These are phyloP conservation scores for Galeopsomyia nigrocyanea DNA, from an alignment of 2,888 invertebrate species.

Conservation along the genomic window DNA sequence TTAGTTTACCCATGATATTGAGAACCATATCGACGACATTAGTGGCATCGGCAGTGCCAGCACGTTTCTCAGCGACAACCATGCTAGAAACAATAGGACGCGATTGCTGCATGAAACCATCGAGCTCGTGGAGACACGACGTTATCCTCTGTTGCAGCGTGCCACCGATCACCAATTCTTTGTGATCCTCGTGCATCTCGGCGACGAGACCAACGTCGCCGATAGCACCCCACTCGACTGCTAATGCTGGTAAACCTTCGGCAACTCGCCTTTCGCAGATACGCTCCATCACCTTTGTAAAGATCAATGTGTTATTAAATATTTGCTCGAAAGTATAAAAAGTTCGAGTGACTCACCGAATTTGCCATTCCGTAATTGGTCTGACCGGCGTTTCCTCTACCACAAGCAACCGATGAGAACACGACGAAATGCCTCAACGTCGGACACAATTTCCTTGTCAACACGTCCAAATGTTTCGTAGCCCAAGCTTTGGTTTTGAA, in stretches of 20 bases:
- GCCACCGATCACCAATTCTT: slow-evolving; percentile 80
- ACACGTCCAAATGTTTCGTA: slow-evolving; percentile 72
- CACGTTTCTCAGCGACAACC: slow-evolving; percentile 88
- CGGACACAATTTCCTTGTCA: slow-evolving; percentile 70
- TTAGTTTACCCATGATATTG: slow-evolving; percentile 69
- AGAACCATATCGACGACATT: slow-evolving; percentile 82
- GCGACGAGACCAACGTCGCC: slow-evolving; percentile 85
- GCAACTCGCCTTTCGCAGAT: slow-evolving; percentile 71
- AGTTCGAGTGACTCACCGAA: slow-evolving; percentile 56
- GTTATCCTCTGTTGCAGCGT: slow-evolving; percentile 88
- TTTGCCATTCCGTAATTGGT: slow-evolving; percentile 76
- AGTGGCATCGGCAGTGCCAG: slow-evolving; percentile 74
- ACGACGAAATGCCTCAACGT: slow-evolving; percentile 73
- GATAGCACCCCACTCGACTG: slow-evolving; percentile 78
- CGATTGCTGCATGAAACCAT: slow-evolving; percentile 77
- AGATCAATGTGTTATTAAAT: not conserved
- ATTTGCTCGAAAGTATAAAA: not conserved
- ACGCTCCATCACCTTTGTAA: slow-evolving; percentile 70
- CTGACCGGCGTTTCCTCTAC: slow-evolving; percentile 77
- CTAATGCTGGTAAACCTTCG: slow-evolving; percentile 71
- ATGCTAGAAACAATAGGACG: slow-evolving; percentile 83
- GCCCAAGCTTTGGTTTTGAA: slow-evolving; percentile 74
- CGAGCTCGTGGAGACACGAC: slow-evolving; percentile 83
- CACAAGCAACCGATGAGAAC: slow-evolving; percentile 77
- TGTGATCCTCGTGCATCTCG: slow-evolving; percentile 79